phyloP scores from a whole-genome alignment of 2,888 invertebrate species.

The Ormyrus labotus region DNA sequence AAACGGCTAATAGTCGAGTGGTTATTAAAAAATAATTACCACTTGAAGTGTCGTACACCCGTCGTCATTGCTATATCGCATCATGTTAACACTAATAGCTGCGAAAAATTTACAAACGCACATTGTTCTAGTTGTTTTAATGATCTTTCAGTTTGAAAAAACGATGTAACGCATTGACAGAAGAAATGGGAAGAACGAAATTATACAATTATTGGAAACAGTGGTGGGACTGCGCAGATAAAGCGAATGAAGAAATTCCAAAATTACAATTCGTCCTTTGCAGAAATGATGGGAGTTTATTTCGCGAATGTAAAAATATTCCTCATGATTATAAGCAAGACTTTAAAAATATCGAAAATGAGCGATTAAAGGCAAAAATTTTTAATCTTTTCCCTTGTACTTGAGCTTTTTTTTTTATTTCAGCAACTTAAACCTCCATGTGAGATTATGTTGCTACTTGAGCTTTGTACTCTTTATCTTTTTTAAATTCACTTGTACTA shows the following conservation, averaged over 20 bases:
- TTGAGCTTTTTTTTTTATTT: slow-evolving; percentile 11
- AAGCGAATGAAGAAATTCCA: slow-evolving; percentile 35
- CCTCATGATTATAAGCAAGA: background rate
- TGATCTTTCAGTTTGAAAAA: slow-evolving; percentile 62
- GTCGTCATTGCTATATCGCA: no score
- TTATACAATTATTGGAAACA: slow-evolving; percentile 66
- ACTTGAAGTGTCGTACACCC: no score
- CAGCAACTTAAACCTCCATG: no score
- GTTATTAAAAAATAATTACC: no score
- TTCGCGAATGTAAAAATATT: slow-evolving; percentile 41
- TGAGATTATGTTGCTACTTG: no score
- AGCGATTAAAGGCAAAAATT: slow-evolving; percentile 9
- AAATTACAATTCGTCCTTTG: slow-evolving; percentile 65
- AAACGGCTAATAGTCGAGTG: no score
- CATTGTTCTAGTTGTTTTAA: background rate
- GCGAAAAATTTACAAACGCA: no score
- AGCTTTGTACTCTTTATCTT: no score
- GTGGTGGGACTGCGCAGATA: slow-evolving; percentile 54
- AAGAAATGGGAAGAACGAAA: slow-evolving; percentile 60
- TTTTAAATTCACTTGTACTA: no score
- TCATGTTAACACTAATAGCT: no score
- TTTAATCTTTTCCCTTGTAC: slow-evolving; percentile 4
- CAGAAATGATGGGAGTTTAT: slow-evolving; percentile 56
- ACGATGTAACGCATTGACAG: slow-evolving; percentile 66
- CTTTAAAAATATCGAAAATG: slow-evolving; percentile 2